phyloP scores from a whole-genome alignment of 2,797 vertebrate genomes.

The Lepus oiostolus region DNA sequence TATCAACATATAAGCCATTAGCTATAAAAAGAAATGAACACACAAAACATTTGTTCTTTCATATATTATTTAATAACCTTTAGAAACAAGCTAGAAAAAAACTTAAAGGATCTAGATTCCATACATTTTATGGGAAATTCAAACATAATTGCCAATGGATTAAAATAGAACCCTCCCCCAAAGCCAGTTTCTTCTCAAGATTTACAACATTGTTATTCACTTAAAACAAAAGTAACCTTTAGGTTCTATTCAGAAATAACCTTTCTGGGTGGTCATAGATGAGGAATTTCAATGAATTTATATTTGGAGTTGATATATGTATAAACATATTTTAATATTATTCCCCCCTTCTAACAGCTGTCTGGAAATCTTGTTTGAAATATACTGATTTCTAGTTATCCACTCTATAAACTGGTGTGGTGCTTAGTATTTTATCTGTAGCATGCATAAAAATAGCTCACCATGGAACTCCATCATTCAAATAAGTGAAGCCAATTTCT shows the following conservation, averaged over 20 bases:
- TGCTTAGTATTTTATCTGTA: slow-evolving; percentile 27
- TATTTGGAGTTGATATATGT: slow-evolving; percentile 55
- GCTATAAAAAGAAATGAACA: slow-evolving; percentile 43
- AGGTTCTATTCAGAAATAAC: slow-evolving; percentile 64
- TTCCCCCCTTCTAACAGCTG: slow-evolving; percentile 36
- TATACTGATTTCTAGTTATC: slow-evolving; percentile 36
- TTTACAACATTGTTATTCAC: slow-evolving; percentile 7
- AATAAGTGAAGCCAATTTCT: not conserved
- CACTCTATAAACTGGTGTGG: slow-evolving; percentile 30
- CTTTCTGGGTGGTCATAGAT: slow-evolving; percentile 7
- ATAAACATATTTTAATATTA: not conserved
- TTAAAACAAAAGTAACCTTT: slow-evolving; percentile 60
- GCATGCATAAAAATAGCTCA: not conserved
- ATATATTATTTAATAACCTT: slow-evolving; percentile 34
- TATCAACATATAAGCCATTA: slow-evolving; percentile 48
- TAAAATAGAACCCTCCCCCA: not conserved
- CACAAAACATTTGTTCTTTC: slow-evolving; percentile 54
- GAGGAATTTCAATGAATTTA: slow-evolving; percentile 70
- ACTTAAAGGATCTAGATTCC: slow-evolving; percentile 28
- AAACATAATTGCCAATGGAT: slow-evolving; percentile 46
- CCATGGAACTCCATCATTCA: not conserved
- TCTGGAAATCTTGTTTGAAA: slow-evolving; percentile 50
- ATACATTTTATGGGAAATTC: slow-evolving; percentile 55
- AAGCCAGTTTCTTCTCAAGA: slow-evolving; percentile 41
- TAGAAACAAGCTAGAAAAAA: slow-evolving; percentile 44